phyloP scores from a whole-genome alignment of 30 jellyfish, hydroid and myxozoan species.

The Chironex yamaguchii region DNA sequence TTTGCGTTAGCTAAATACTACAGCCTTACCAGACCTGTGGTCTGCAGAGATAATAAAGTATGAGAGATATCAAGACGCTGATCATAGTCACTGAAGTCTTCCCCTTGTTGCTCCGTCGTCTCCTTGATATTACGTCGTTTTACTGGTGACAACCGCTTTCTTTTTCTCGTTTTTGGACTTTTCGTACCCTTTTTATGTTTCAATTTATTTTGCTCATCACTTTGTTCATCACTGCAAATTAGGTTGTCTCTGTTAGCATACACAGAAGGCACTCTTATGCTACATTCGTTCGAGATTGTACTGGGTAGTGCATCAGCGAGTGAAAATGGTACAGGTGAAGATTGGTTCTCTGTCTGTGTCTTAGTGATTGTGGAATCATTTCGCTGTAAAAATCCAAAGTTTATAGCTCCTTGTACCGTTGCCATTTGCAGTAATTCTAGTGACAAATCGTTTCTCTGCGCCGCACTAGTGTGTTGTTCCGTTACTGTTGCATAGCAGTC shows the following conservation, averaged over 20 bases:
- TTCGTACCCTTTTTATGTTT: neutral
- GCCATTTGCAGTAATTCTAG: neutral
- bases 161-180: neutral
- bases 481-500: no score
- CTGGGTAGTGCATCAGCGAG: neutral
- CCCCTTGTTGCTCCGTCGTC: neutral
- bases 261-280: neutral
- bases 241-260: no score
- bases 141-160: neutral
- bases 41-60: slow-evolving; percentile 15
- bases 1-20: no score
- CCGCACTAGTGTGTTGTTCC: no score
- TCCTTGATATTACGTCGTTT: neutral
- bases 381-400: no score
- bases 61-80: slow-evolving; percentile 24
- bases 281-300: neutral
- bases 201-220: neutral
- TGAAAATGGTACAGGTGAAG: neutral
- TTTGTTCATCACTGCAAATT: neutral
- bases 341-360: neutral
- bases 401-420: neutral
- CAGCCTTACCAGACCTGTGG: neutral
- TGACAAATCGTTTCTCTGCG: neutral
- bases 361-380: neutral
- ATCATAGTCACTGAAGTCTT: slow-evolving; percentile 1